A percentile compares a stretch with the other conserved stretches of the same genome.
Conservation (phyloP, 2,113 vertebrate species). For the Oncorhynchus clarkii region DNA sequence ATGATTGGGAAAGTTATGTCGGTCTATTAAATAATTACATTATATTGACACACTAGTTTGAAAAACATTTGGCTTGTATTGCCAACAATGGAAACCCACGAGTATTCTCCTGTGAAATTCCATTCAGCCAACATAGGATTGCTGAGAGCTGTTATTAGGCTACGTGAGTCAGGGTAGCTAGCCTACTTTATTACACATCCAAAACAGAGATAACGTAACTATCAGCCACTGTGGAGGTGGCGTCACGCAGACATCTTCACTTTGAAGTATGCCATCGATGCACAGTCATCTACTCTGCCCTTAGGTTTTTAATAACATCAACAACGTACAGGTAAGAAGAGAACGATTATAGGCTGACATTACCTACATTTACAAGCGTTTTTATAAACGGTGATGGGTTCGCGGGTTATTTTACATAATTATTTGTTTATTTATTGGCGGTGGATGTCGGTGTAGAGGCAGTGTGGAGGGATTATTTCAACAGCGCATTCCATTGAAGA, state of each 20-base stretch:
- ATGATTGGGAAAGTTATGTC: too few species aligned
- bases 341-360: neutral
- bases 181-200: neutral
- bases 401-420: neutral
- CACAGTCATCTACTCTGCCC: neutral
- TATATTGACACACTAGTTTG: neutral
- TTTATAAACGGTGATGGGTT: neutral
- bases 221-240: slow-evolving; percentile 2
- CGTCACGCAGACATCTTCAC: slow-evolving; percentile 7
- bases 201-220: neutral
- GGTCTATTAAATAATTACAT: too few species aligned
- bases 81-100: too few species aligned
- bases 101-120: too few species aligned
- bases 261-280: slow-evolving; percentile 4
- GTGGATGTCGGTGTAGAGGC: neutral
- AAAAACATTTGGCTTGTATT: too few species aligned
- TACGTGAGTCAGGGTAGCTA: neutral
- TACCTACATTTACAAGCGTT: neutral
- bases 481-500: neutral
- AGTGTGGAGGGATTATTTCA: neutral
- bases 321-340: neutral
- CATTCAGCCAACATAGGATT: neutral
- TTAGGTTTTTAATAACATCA: neutral
- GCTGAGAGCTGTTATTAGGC: neutral
- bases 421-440: neutral